Percentiles rank a stretch among this genome's conserved stretches.
Conservation (phyloP, 2,113 vertebrate genomes). For the Chionis minor region DNA sequence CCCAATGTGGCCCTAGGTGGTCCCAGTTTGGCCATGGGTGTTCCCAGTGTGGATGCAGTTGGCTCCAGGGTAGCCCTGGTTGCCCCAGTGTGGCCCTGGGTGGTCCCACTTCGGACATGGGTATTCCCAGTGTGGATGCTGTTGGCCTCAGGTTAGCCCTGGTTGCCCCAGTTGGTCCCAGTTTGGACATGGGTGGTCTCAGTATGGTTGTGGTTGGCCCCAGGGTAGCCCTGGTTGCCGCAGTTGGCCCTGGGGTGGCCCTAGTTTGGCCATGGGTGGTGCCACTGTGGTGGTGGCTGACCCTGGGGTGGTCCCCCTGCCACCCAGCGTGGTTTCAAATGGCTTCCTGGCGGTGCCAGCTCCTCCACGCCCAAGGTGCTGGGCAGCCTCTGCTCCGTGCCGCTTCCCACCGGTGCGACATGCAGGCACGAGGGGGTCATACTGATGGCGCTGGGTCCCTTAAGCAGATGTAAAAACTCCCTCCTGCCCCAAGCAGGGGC, state of each 20-base stretch:
- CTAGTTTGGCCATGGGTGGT: neutral
- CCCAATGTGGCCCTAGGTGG: neutral
- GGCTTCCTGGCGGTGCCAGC: neutral
- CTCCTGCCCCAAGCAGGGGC: accelerated
- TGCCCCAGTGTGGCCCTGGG: too few relatives aligned
- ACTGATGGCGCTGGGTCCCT: accelerated
- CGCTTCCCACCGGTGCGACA: accelerated
- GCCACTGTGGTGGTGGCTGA: neutral
- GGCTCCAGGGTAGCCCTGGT: too few relatives aligned
- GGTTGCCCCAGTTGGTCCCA: neutral
- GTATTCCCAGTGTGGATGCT: neutral
- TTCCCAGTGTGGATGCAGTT: neutral
- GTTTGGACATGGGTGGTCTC: neutral
- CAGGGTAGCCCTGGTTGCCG: neutral
- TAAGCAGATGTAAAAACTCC: neutral
- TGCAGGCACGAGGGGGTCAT: accelerated
- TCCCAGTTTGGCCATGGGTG: neutral
- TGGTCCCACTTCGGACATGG: neutral
- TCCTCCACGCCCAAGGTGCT: neutral
- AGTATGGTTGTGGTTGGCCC: neutral
- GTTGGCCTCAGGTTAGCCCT: neutral
- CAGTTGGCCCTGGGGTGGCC: neutral
- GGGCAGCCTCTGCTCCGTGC: neutral
- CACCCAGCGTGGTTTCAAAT: neutral
- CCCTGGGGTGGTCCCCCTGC: neutral